These are phyloP conservation scores for Cichlasoma orientale DNA, from an alignment of 2,797 vertebrate genomes.

Conservation along the genomic window DNA sequence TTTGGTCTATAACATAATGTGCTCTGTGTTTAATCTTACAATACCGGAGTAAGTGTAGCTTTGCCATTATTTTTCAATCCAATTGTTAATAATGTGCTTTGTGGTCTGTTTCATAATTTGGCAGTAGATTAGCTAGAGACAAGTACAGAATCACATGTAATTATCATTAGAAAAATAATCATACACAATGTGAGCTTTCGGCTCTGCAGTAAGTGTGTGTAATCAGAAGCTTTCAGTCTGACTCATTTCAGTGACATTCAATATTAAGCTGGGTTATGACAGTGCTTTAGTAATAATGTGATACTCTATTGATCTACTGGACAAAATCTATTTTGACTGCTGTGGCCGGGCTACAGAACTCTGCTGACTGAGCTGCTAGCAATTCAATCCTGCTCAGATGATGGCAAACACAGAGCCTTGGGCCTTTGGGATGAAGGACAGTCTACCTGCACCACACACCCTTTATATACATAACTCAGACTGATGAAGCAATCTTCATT, in stretches of 20 bases:
- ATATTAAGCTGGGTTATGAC: slow-evolving; percentile 50
- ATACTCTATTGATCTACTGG: slow-evolving; percentile 61
- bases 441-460: neutral
- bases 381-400: slow-evolving; percentile 42
- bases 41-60: neutral
- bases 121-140: neutral
- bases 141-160: slow-evolving; percentile 8
- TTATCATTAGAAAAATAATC: slow-evolving; percentile 2
- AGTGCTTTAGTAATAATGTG: slow-evolving; percentile 59
- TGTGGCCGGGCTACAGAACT: slow-evolving; percentile 33
- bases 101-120: neutral
- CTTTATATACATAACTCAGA: neutral
- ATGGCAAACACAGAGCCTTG: slow-evolving; percentile 12
- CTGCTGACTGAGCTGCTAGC: slow-evolving; percentile 49
- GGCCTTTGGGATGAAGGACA: slow-evolving; percentile 28
- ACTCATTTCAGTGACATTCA: slow-evolving; percentile 56
- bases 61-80: neutral
- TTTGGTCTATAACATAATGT: neutral
- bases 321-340: slow-evolving; percentile 58
- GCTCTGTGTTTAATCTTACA: neutral
- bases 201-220: slow-evolving; percentile 22
- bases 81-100: neutral
- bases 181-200: neutral
- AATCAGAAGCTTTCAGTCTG: slow-evolving; percentile 48
- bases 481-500: neutral